These are phyloP conservation scores for Sylvia atricapilla DNA, from an alignment of 2,113 vertebrate species.

Conservation along the genomic window DNA sequence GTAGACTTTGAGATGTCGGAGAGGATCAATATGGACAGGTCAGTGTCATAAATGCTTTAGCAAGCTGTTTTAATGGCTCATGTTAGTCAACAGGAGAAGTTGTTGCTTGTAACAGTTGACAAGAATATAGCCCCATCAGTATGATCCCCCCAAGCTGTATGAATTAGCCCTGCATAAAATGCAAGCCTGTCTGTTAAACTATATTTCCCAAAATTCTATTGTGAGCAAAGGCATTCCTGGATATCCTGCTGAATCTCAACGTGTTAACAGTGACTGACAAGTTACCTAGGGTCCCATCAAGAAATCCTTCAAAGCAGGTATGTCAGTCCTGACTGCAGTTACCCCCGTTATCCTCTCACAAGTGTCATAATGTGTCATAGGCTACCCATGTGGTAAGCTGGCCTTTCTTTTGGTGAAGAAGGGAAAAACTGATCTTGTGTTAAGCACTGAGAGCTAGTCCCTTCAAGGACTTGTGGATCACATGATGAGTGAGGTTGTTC, in stretches of 20 bases:
- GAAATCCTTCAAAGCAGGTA: neutral
- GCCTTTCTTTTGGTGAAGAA: neutral
- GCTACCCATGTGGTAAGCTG: neutral
- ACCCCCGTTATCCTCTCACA: rapidly evolving
- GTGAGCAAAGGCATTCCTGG: neutral
- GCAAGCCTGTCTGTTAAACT: neutral
- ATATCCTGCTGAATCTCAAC: neutral
- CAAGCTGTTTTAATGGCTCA: neutral
- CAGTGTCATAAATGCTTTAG: neutral
- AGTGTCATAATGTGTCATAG: neutral
- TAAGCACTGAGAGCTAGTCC: neutral
- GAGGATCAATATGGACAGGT: neutral
- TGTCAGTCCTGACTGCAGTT: neutral
- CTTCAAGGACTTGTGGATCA: neutral
- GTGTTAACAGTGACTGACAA: neutral
- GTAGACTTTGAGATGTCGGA: neutral
- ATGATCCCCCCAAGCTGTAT: neutral
- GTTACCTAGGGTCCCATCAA: neutral
- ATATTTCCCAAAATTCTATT: neutral
- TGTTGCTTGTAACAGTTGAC: neutral
- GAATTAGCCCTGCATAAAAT: neutral
- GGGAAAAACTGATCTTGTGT: neutral
- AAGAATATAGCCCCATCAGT: neutral
- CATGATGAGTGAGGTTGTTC: neutral
- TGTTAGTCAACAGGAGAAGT: neutral